These are phyloP conservation scores for Parazoanthus darwini DNA, from an alignment of 92 coral and sea anemone species.

Conservation along the genomic window DNA sequence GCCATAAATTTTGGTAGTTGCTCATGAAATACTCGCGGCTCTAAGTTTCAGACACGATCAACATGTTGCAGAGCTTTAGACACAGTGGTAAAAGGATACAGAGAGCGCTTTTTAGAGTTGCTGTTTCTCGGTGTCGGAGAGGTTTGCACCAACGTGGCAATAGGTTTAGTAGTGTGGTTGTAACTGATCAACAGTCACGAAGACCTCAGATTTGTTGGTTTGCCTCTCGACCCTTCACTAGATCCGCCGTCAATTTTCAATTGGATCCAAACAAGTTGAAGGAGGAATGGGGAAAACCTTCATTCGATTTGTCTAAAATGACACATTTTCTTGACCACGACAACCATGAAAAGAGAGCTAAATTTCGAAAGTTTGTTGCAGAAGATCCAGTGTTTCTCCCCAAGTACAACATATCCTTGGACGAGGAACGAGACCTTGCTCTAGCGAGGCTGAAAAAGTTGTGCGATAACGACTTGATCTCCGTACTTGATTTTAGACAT, in stretches of 20 bases:
- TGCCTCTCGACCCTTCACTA: constrained; percentile 39
- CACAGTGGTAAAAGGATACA: constrained; percentile 8
- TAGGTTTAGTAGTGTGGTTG: neutral
- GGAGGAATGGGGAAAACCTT: constrained; percentile 74
- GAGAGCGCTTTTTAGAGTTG: constrained; percentile 18
- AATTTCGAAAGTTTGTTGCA: constrained; percentile 68
- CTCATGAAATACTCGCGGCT: neutral
- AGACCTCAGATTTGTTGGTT: neutral
- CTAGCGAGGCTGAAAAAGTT: constrained; percentile 67
- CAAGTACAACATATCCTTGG: constrained; percentile 71
- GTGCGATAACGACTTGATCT: constrained; percentile 75
- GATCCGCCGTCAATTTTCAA: constrained; percentile 28
- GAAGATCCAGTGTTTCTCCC: constrained; percentile 71
- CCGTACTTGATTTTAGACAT: constrained; percentile 73
- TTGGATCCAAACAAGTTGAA: constrained; percentile 65
- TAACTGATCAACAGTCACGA: neutral
- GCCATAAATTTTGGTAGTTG: no score
- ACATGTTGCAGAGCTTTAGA: constrained; percentile 29
- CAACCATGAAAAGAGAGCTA: constrained; percentile 77
- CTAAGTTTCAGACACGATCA: neutral
- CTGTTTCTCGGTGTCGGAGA: constrained; percentile 18
- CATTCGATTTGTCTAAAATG: constrained; percentile 69
- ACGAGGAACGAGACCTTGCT: constrained; percentile 79
- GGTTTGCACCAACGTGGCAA: constrained; percentile 32
- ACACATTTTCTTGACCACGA: constrained; percentile 72